Percentiles rank a stretch among this genome's conserved stretches.
Evolutionary conservation across 2,797 vertebrate genomes (phyloP).

Genomic region (Sebastes melanostomus): DNA sequence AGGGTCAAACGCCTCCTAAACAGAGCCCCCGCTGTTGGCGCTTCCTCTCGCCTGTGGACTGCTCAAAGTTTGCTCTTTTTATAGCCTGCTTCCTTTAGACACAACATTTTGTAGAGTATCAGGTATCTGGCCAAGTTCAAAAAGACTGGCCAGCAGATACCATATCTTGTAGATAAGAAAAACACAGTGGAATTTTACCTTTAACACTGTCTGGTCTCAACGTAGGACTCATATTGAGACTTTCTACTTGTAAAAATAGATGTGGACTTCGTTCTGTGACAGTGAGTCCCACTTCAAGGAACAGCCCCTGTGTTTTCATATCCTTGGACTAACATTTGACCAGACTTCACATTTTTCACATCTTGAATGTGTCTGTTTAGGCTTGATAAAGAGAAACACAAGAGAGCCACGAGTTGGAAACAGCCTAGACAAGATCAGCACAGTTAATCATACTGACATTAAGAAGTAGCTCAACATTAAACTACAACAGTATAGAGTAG

Average conservation of each 20-base stretch:
- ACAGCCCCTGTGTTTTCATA: conserved; percentile 3
- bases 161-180: neutral
- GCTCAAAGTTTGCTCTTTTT: conserved; percentile 46
- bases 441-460: conserved; percentile 1
- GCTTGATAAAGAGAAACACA: conserved; percentile 12
- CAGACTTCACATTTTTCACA: neutral
- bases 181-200: neutral
- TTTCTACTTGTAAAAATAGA: neutral
- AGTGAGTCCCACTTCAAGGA: neutral
- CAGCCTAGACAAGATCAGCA: neutral
- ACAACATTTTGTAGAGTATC: neutral
- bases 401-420: neutral
- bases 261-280: neutral
- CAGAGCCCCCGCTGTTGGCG: conserved; percentile 1
- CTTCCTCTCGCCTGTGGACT: conserved; percentile 29
- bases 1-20: conserved; percentile 42
- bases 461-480: neutral
- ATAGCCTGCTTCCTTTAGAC: conserved; percentile 22
- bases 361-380: neutral
- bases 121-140: neutral
- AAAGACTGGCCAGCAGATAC: neutral
- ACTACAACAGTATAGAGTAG: neutral
- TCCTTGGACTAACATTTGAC: neutral
- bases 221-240: neutral
- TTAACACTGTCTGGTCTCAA: neutral